Conservation (phyloP, 2,888 invertebrate genomes). For the Rhagium mordax region DNA sequence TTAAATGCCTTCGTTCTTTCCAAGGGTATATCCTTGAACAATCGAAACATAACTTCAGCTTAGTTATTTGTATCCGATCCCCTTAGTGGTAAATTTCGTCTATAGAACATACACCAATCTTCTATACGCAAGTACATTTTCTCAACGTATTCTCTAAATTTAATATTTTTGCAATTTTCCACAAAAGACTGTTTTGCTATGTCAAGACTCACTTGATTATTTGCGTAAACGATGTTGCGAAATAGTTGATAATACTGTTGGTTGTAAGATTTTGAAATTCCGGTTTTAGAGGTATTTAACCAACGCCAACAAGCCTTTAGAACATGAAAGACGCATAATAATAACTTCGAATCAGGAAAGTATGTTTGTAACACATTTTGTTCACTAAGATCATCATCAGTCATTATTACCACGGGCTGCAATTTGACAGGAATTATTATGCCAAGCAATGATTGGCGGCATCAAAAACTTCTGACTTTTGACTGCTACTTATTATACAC, state of each 20-base stretch:
- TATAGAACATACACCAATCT: slow-evolving; percentile 23
- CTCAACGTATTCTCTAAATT: slow-evolving; percentile 16
- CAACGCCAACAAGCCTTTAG: slow-evolving; percentile 44
- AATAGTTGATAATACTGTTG: slow-evolving; percentile 3
- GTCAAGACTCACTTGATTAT: not conserved
- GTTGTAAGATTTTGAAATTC: slow-evolving; percentile 19
- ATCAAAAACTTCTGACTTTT: slow-evolving; percentile 34
- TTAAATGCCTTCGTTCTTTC: slow-evolving; percentile 33
- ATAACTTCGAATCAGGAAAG: slow-evolving; percentile 40
- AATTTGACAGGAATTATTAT: slow-evolving; percentile 40
- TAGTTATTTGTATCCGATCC: slow-evolving; percentile 34
- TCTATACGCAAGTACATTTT: slow-evolving; percentile 16
- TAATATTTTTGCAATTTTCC: not conserved
- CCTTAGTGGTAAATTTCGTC: slow-evolving; percentile 5
- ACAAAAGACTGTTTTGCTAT: not conserved
- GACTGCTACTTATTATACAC: slow-evolving; percentile 42
- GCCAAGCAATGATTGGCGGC: slow-evolving; percentile 26
- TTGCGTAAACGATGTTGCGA: not conserved
- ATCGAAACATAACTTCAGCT: slow-evolving; percentile 24
- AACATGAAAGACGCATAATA: slow-evolving; percentile 30
- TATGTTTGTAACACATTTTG: slow-evolving; percentile 35
- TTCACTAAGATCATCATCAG: slow-evolving; percentile 44
- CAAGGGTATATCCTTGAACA: slow-evolving; percentile 18
- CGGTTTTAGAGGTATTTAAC: slow-evolving; percentile 38
- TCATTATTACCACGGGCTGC: slow-evolving; percentile 39